These are phyloP conservation scores for Clarias macrocephalus DNA, from an alignment of 2,113 vertebrate species.

Conservation along the genomic window DNA sequence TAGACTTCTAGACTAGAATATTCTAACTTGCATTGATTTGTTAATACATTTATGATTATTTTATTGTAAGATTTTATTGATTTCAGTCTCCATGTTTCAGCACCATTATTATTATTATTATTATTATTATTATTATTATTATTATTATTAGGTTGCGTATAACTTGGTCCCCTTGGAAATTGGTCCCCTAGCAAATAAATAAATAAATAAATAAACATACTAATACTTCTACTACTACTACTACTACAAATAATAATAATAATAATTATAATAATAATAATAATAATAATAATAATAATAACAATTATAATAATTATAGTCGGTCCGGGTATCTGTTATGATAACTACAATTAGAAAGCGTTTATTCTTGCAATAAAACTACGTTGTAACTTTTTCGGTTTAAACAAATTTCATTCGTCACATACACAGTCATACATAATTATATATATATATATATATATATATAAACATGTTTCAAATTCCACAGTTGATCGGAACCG, in stretches of 20 bases:
- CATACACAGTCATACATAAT: too few species aligned
- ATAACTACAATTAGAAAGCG: not conserved
- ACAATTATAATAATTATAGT: not conserved
- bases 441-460: conserved; percentile 10
- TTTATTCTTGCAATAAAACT: not conserved
- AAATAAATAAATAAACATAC: not conserved
- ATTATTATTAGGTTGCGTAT: too few species aligned
- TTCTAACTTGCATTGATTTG: not conserved
- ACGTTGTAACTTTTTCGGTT: conserved; percentile 50
- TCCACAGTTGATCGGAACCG: conserved; percentile 15
- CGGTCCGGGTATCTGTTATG: not conserved
- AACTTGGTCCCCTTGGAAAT: too few species aligned
- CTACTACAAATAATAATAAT: not conserved
- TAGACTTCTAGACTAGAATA: not conserved
- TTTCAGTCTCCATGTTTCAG: too few species aligned
- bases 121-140: too few species aligned
- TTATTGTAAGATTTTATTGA: not conserved
- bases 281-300: not conserved
- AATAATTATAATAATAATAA: conserved; percentile 14
- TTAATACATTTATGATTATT: not conserved
- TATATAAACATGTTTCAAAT: conserved; percentile 13
- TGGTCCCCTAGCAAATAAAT: too few species aligned
- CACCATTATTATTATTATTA: too few species aligned
- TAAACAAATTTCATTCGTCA: conserved; percentile 54
- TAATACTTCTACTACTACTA: conserved; percentile 16